A percentile compares a stretch with the other conserved stretches of the same genome.
phyloP scores from a whole-genome alignment of 2,797 vertebrate species.

The Hoplostethus atlanticus region DNA sequence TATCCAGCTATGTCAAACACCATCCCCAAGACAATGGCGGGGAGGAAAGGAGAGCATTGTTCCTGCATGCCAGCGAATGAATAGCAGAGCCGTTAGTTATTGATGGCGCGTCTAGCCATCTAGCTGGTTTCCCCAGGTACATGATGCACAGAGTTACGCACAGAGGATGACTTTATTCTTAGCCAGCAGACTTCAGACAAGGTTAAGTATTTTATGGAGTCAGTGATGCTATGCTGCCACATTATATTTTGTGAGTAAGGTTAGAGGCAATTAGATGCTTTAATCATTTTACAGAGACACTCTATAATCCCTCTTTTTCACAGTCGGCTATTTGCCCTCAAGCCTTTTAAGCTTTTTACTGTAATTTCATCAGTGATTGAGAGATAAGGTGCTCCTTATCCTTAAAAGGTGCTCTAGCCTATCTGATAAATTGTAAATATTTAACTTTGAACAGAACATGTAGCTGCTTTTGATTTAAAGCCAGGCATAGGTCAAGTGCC shows the following conservation, averaged over 20 bases:
- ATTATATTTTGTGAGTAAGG: neutral
- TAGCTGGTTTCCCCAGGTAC: conserved; percentile 1
- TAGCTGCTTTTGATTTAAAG: conserved; percentile 29
- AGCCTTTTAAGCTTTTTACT: neutral
- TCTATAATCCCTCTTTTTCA: neutral
- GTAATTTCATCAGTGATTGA: neutral
- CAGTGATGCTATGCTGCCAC: neutral
- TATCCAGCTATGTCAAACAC: conserved; percentile 61
- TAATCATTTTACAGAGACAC: neutral
- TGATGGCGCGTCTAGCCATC: conserved; percentile 20
- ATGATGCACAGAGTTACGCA: neutral
- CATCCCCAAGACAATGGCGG: conserved; percentile 70
- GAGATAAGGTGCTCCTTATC: neutral
- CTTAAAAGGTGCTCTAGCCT: neutral
- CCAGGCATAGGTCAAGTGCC: conserved; percentile 28
- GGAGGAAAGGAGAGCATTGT: conserved; percentile 68
- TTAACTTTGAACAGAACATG: conserved; percentile 18
- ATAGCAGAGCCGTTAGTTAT: conserved; percentile 71
- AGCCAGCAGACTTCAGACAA: neutral
- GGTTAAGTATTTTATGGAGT: neutral
- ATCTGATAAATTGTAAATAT: conserved; percentile 33
- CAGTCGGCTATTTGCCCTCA: neutral
- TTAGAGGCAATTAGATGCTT: neutral
- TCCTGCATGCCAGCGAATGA: conserved; percentile 48
- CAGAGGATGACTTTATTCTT: neutral